phyloP scores from a whole-genome alignment of 1,140 invertebrate species.

The Dryas iulia region DNA sequence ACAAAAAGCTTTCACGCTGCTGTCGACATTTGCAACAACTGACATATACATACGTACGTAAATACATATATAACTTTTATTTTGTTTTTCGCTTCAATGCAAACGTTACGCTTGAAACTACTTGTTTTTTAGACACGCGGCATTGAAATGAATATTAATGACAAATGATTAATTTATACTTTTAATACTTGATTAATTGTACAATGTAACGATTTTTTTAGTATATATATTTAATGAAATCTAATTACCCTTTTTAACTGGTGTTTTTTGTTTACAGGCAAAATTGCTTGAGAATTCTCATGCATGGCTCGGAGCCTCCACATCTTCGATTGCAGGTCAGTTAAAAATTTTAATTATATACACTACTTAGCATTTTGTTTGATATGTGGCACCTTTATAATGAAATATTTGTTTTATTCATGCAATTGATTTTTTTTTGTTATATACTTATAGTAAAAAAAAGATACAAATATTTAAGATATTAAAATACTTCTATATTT shows the following conservation, averaged over 20 bases:
- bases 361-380: no score
- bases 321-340: slow-evolving; percentile 93
- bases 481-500: no score
- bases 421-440: background rate
- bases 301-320: slow-evolving; percentile 92
- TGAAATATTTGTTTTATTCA: background rate
- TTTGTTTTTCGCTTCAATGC: background rate
- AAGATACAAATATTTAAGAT: no score
- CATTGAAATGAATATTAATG: background rate
- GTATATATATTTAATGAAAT: background rate
- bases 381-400: background rate
- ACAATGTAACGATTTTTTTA: background rate
- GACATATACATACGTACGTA: background rate
- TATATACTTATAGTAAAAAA: no score
- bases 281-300: slow-evolving; percentile 94
- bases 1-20: slow-evolving; percentile 23
- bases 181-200: background rate
- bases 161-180: background rate
- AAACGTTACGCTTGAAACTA: background rate
- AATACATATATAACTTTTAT: background rate
- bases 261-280: slow-evolving; percentile 86
- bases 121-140: background rate
- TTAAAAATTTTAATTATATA: slow-evolving; percentile 53
- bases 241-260: background rate
- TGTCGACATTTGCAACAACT: slow-evolving; percentile 24